phyloP scores from a whole-genome alignment of 35 echinoderm and acorn worm species.

The Stichopus chloronotus region DNA sequence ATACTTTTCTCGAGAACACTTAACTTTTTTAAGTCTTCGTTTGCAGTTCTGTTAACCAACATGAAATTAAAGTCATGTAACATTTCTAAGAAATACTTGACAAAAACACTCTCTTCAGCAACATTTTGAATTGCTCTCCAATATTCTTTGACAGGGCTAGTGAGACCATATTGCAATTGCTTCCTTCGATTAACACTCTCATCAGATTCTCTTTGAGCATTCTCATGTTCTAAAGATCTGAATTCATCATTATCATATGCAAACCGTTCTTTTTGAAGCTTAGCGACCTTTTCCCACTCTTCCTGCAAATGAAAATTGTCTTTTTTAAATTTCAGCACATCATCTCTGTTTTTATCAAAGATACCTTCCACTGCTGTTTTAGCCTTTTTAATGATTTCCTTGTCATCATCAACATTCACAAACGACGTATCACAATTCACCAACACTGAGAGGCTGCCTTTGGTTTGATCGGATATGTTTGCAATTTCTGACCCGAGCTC shows the following conservation, averaged over 20 bases:
- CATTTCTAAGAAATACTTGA: slow-evolving; percentile 13
- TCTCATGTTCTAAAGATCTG: too few relatives aligned
- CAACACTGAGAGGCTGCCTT: not conserved
- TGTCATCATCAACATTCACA: slow-evolving; percentile 2
- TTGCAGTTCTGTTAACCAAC: not conserved
- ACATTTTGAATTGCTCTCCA: not conserved
- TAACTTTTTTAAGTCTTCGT: not conserved
- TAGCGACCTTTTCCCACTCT: not conserved
- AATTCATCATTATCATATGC: too few relatives aligned
- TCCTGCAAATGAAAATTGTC: not conserved
- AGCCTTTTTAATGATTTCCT: not conserved
- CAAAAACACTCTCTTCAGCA: not conserved
- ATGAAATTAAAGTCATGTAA: slow-evolving; percentile 19
- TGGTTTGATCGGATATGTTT: too few relatives aligned
- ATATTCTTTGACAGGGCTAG: not conserved
- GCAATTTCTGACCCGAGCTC: not conserved
- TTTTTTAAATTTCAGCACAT: slow-evolving; percentile 1
- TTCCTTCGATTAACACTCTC: not conserved
- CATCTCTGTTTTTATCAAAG: not conserved
- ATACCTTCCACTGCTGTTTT: not conserved
- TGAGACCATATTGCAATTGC: not conserved
- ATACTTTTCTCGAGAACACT: too few relatives aligned
- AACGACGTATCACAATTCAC: not conserved
- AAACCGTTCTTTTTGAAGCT: not conserved
- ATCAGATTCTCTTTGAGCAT: too few relatives aligned